Conservation (phyloP, 2,797 vertebrate genomes). For the Pygocentrus nattereri region DNA sequence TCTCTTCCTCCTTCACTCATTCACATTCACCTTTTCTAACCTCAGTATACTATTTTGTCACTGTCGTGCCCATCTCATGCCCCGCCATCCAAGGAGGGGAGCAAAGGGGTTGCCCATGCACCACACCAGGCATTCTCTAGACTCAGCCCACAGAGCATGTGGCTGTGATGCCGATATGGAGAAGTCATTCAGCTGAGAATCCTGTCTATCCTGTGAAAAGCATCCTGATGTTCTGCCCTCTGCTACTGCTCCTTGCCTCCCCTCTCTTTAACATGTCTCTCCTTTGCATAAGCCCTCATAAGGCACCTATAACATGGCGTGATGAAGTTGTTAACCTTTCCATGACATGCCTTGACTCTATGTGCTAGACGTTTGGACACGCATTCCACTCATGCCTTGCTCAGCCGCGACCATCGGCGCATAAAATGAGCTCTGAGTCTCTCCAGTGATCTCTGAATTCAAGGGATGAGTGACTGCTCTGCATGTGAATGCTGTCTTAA, state of each 20-base stretch:
- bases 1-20: neutral
- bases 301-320: conserved; percentile 28
- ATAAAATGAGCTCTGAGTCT: conserved; percentile 57
- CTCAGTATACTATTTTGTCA: neutral
- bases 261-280: conserved; percentile 33
- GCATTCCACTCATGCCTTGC: conserved; percentile 50
- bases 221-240: conserved; percentile 33
- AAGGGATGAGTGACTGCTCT: conserved; percentile 35
- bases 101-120: conserved; percentile 37
- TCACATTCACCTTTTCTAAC: neutral
- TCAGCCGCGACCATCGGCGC: conserved; percentile 44
- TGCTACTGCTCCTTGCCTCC: conserved; percentile 3
- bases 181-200: conserved; percentile 5
- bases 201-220: conserved; percentile 26
- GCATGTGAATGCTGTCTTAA: conserved; percentile 46
- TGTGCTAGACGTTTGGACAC: conserved; percentile 26
- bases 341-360: conserved; percentile 21
- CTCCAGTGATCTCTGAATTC: conserved; percentile 42
- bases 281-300: conserved; percentile 48
- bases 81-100: conserved; percentile 26
- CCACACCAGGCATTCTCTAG: conserved; percentile 41
- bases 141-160: conserved; percentile 51
- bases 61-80: neutral
- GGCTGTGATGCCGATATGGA: conserved; percentile 39
- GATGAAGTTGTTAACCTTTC: conserved; percentile 53